Evolutionary conservation across 2,888 invertebrate genomes (phyloP).

Genomic region (Drosophila demipolita): DNA sequence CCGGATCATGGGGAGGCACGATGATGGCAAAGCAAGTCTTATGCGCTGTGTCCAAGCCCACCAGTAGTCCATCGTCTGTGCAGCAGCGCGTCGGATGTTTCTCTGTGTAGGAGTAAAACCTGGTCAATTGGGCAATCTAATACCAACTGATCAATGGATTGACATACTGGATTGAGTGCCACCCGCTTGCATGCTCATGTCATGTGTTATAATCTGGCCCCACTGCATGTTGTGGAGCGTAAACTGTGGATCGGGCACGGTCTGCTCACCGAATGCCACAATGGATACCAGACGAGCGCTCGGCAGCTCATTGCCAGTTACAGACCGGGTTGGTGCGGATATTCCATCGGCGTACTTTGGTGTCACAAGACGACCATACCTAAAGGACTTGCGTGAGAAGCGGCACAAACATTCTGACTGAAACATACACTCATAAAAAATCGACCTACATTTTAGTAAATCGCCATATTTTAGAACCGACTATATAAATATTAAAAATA

Average conservation of each 20-base stretch:
- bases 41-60: conserved; percentile 84
- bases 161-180: conserved; percentile 90
- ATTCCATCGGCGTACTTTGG: conserved; percentile 86
- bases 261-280: conserved; percentile 89
- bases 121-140: background rate
- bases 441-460: background rate
- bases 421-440: background rate
- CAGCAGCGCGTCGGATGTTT: conserved; percentile 88
- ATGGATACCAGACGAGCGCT: conserved; percentile 90
- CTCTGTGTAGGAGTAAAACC: conserved; percentile 81
- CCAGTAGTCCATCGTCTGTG: conserved; percentile 87
- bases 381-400: conserved; percentile 21
- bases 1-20: conserved; percentile 87
- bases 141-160: background rate
- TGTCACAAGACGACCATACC: conserved; percentile 85
- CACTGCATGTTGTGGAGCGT: conserved; percentile 90
- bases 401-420: background rate
- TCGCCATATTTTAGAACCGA: background rate
- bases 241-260: conserved; percentile 90
- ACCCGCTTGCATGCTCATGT: conserved; percentile 86
- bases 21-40: conserved; percentile 86
- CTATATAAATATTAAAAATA: background rate
- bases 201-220: conserved; percentile 88
- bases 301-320: conserved; percentile 89
- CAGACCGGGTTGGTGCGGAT: conserved; percentile 87